Conservation (phyloP, 2,113 vertebrate genomes). For the Hyperopisus bebe region DNA sequence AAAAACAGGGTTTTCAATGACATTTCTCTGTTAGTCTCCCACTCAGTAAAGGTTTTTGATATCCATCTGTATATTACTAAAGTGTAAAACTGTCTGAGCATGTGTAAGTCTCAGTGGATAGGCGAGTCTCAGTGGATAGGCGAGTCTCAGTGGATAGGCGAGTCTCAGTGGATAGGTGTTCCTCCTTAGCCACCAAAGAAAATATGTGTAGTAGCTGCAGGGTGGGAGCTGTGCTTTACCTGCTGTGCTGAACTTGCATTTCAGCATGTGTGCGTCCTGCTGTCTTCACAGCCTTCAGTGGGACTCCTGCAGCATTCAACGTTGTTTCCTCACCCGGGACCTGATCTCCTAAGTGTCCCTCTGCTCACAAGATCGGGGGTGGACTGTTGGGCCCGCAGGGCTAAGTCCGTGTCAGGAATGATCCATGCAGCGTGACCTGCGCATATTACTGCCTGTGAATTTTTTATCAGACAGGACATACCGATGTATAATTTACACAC, state of each 20-base stretch:
- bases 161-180: background rate
- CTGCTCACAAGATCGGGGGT: background rate
- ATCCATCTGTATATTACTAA: background rate
- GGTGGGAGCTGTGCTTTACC: background rate
- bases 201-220: background rate
- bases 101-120: background rate
- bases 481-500: slow-evolving; percentile 8
- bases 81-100: background rate
- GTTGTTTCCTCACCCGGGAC: background rate
- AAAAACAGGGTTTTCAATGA: background rate
- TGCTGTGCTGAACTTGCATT: background rate
- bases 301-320: background rate
- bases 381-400: background rate
- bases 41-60: background rate
- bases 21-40: background rate
- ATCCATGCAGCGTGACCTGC: background rate
- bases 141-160: background rate
- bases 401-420: background rate
- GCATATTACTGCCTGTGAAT: slow-evolving; percentile 17
- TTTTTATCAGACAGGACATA: slow-evolving; percentile 3
- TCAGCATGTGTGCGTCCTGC: background rate
- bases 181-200: background rate
- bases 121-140: background rate
- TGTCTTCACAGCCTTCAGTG: background rate
- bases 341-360: background rate